Evolutionary conservation across 2,113 vertebrate species (phyloP).

Genomic region (Leiothrix lutea): DNA sequence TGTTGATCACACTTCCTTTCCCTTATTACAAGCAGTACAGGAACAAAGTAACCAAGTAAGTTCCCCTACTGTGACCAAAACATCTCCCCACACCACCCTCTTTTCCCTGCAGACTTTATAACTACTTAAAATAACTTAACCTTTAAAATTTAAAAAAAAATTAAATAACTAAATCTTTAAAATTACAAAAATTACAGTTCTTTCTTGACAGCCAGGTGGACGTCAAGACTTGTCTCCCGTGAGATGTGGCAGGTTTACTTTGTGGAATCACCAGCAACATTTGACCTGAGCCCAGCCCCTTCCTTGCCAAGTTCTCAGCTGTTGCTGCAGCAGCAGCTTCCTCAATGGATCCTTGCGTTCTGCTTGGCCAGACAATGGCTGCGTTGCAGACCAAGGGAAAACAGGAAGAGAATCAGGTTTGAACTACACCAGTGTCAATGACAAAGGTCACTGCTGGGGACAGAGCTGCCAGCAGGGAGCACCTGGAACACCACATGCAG

Average conservation of each 20-base stretch:
- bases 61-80: not conserved
- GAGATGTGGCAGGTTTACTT: not conserved
- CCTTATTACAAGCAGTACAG: not conserved
- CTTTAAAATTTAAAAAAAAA: not conserved
- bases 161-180: not conserved
- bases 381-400: not conserved
- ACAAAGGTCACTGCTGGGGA: not conserved
- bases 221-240: not conserved
- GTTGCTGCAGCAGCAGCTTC: not conserved
- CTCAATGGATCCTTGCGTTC: not conserved
- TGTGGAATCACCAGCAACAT: not conserved
- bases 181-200: not conserved
- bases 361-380: not conserved
- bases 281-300: not conserved
- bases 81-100: not conserved
- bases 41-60: not conserved
- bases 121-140: not conserved
- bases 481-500: not conserved
- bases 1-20: not conserved
- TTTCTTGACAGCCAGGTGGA: not conserved
- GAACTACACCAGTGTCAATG: not conserved
- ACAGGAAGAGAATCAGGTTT: constrained; percentile 20
- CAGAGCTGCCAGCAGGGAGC: not conserved
- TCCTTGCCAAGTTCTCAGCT: not conserved
- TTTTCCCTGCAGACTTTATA: not conserved